Conservation (phyloP, 2,888 invertebrate species). For the Acanthosoma haemorrhoidale region DNA sequence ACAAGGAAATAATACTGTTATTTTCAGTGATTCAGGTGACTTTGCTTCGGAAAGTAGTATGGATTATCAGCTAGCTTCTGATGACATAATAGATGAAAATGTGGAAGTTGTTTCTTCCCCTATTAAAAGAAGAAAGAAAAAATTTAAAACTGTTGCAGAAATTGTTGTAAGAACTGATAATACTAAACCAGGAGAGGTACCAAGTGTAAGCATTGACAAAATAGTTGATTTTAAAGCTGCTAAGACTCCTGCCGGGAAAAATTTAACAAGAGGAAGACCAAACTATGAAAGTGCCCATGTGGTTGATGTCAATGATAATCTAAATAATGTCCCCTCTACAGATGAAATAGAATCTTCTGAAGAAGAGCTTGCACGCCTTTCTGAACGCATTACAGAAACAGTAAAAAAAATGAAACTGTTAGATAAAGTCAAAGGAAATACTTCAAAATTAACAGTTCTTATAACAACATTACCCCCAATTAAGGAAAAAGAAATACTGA, state of each 20-base stretch:
- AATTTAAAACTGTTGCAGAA: constrained; percentile 25
- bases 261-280: not conserved
- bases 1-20: not conserved
- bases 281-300: not conserved
- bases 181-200: not conserved
- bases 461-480: constrained; percentile 13
- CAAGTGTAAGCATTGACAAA: constrained; percentile 17
- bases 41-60: not conserved
- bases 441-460: constrained; percentile 11
- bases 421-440: constrained; percentile 5
- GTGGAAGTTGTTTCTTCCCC: not conserved
- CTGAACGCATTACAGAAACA: not conserved
- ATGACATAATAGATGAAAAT: not conserved
- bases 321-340: not conserved
- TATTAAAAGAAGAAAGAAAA: constrained; percentile 5
- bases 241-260: not conserved
- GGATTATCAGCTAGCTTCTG: not conserved
- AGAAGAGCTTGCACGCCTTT: not conserved
- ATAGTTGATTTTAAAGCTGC: not conserved
- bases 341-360: not conserved
- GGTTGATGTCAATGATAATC: not conserved
- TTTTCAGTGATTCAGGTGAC: not conserved
- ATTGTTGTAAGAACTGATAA: constrained; percentile 22
- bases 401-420: constrained; percentile 12
- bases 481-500: not conserved